Percentiles rank a stretch among this genome's conserved stretches.
phyloP scores from a whole-genome alignment of 2,888 invertebrate species.

The Dusona sp. region DNA sequence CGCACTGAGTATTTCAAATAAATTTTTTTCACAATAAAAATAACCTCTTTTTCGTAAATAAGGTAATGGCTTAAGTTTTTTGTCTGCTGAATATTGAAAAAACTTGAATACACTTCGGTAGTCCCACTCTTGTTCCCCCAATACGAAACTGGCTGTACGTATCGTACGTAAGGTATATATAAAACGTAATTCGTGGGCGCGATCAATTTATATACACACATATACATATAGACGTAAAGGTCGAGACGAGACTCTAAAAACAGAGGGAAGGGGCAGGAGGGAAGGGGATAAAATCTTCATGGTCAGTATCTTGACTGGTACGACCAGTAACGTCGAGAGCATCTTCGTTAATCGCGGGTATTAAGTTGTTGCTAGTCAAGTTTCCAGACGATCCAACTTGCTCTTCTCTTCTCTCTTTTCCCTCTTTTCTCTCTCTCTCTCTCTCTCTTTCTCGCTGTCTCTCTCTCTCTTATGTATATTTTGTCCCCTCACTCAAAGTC shows the following conservation, averaged over 20 bases:
- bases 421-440: not conserved
- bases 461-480: not conserved
- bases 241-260: slow-evolving; percentile 18
- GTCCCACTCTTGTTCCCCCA: not conserved
- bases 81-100: not conserved
- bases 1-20: not conserved
- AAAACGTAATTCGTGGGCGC: slow-evolving; percentile 51
- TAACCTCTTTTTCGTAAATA: not conserved
- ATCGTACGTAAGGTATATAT: not conserved
- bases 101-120: not conserved
- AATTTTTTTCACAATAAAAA: not conserved
- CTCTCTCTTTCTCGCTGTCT: slow-evolving; percentile 11
- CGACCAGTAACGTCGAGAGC: slow-evolving; percentile 67
- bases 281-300: slow-evolving; percentile 61
- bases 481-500: slow-evolving; percentile 26
- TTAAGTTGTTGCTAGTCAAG: slow-evolving; percentile 64
- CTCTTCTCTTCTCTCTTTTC: slow-evolving; percentile 32
- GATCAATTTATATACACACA: slow-evolving; percentile 29
- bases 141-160: not conserved
- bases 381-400: slow-evolving; percentile 59
- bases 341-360: slow-evolving; percentile 64
- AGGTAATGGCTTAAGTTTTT: not conserved
- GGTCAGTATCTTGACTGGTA: slow-evolving; percentile 68
- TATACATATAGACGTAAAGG: slow-evolving; percentile 23
- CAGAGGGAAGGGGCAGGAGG: not conserved